These are phyloP conservation scores for Rotaria macrura DNA, from an alignment of 2,888 invertebrate genomes.

Conservation along the genomic window DNA sequence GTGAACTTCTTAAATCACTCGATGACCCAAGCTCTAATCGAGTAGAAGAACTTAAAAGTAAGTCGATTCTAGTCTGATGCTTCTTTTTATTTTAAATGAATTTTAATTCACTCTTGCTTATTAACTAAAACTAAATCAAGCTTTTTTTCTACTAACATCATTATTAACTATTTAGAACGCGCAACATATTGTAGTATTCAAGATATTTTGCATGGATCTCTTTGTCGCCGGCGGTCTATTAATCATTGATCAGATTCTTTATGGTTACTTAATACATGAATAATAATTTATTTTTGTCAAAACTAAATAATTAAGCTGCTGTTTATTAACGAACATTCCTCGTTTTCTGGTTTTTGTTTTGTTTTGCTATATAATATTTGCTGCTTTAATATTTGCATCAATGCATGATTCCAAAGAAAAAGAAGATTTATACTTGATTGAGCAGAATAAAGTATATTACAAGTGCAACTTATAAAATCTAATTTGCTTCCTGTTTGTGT, in stretches of 20 bases:
- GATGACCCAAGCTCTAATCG: background rate
- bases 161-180: background rate
- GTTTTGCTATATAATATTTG: no score
- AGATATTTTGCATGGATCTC: slow-evolving; percentile 5
- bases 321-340: no score
- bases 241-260: background rate
- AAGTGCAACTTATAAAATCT: no score
- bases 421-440: no score
- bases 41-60: background rate
- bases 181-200: background rate
- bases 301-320: background rate
- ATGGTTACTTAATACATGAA: background rate
- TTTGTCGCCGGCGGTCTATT: background rate
- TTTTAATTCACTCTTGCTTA: background rate
- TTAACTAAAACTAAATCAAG: background rate
- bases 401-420: no score
- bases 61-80: background rate
- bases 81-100: no score
- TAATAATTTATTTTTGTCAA: background rate
- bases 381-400: no score
- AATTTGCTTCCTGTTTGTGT: no score
- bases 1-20: background rate
- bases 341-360: no score
- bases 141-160: background rate
- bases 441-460: no score